Evolutionary conservation across 2,113 vertebrate species (phyloP).

Genomic region (Salvelinus namaycush): DNA sequence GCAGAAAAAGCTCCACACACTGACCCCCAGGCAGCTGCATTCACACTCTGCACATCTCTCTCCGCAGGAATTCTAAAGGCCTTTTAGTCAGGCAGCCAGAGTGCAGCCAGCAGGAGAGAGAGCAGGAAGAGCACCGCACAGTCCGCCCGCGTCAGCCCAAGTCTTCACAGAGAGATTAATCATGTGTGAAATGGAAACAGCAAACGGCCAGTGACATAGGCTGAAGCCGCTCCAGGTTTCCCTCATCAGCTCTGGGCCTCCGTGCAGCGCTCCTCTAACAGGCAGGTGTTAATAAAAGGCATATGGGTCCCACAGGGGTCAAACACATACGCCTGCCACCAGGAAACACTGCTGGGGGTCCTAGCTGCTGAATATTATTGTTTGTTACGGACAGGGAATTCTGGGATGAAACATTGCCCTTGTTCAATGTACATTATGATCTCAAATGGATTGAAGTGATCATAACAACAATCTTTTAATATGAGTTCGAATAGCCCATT

Average conservation of each 20-base stretch:
- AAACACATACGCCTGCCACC: conserved; percentile 76
- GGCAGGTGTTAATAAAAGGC: conserved; percentile 99
- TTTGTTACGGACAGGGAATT: conserved; percentile 65
- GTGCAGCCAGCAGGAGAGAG: conserved; percentile 94
- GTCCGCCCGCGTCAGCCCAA: conserved; percentile 94
- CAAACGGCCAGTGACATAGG: conserved; percentile 99
- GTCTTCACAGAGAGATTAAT: conserved; percentile 99
- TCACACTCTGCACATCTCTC: conserved; percentile 98
- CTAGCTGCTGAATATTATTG: conserved; percentile 64
- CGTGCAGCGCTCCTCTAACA: conserved; percentile 81
- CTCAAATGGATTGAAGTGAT: conserved; percentile 52
- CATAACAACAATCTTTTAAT: conserved; percentile 51
- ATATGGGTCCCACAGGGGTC: conserved; percentile 89
- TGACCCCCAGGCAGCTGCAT: conserved; percentile 99
- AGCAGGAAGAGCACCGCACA: conserved; percentile 92
- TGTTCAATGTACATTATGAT: conserved; percentile 51
- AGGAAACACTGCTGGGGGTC: conserved; percentile 62
- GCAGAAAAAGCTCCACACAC: conserved; percentile 94
- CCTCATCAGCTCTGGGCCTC: conserved; percentile 92
- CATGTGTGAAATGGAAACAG: conserved; percentile 99
- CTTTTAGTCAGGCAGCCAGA: conserved; percentile 95
- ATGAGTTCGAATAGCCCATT: neutral
- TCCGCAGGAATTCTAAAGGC: conserved; percentile 99
- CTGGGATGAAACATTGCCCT: conserved; percentile 64
- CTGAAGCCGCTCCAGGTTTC: conserved; percentile 96